A percentile compares a stretch with the other conserved stretches of the same genome.
These are phyloP conservation scores for Zaprionus kolodkinae DNA, from an alignment of 1,140 invertebrate species.

Conservation along the genomic window DNA sequence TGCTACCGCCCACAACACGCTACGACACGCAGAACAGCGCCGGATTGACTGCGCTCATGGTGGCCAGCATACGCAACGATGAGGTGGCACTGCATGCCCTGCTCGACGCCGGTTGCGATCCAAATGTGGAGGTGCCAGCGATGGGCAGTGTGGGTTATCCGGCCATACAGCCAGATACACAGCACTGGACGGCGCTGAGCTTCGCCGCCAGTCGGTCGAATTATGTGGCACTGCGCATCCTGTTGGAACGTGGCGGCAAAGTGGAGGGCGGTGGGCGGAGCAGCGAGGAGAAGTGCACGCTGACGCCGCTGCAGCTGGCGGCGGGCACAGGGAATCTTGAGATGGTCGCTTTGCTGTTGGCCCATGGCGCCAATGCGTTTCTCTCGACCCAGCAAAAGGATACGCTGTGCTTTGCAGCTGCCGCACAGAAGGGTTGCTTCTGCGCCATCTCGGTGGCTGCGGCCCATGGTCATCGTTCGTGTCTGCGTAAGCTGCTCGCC, in stretches of 20 bases:
- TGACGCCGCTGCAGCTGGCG: conserved; percentile 94
- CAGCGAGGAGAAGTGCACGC: conserved; percentile 92
- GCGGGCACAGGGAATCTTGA: conserved; percentile 92
- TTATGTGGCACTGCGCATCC: conserved; percentile 85
- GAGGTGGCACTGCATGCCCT: conserved; percentile 89
- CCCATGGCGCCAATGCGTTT: conserved; percentile 94
- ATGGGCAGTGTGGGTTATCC: conserved; percentile 75
- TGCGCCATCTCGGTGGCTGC: conserved; percentile 94
- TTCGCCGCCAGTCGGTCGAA: conserved; percentile 88
- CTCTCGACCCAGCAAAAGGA: conserved; percentile 93
- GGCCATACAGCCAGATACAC: conserved; percentile 88
- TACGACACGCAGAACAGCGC: conserved; percentile 91
- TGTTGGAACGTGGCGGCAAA: conserved; percentile 91
- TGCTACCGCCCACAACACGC: conserved; percentile 89
- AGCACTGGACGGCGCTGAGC: conserved; percentile 91
- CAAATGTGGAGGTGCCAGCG: conserved; percentile 89
- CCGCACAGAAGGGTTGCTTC: conserved; percentile 92
- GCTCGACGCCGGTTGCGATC: conserved; percentile 91
- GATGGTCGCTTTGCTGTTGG: conserved; percentile 91
- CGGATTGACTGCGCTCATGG: conserved; percentile 92
- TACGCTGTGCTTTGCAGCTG: conserved; percentile 92
- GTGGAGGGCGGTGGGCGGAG: conserved; percentile 93
- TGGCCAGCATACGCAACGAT: conserved; percentile 91
- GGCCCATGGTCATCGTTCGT: conserved; percentile 91
- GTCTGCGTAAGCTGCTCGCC: conserved; percentile 91